Percentiles rank a stretch among this genome's conserved stretches.
Evolutionary conservation across 2,113 vertebrate species (phyloP).

Genomic region (Macaca nemestrina): DNA sequence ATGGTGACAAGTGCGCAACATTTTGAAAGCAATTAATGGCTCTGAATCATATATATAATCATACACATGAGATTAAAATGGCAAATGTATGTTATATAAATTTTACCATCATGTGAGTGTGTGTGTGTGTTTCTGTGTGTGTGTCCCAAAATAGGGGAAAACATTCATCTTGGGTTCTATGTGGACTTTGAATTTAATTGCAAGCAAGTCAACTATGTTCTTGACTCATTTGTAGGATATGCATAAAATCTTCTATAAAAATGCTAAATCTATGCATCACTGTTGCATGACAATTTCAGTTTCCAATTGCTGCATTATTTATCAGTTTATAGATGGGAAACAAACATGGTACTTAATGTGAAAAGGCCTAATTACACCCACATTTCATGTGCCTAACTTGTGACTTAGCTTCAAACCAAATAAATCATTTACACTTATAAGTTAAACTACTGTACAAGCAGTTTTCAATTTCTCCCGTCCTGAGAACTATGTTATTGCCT

Average conservation of each 20-base stretch:
- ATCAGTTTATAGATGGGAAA: constrained; percentile 14
- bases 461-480: not conserved
- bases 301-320: constrained; percentile 18
- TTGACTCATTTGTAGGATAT: not conserved
- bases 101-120: not conserved
- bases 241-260: not conserved
- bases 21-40: not conserved
- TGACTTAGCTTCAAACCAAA: constrained; percentile 5
- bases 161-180: not conserved
- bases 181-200: not conserved
- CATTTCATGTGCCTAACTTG: not conserved
- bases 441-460: not conserved
- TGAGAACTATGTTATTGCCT: not conserved
- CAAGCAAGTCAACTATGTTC: not conserved
- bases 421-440: not conserved
- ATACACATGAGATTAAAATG: not conserved
- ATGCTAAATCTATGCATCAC: not conserved
- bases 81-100: not conserved
- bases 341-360: not conserved
- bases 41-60: not conserved
- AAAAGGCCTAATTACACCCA: not conserved
- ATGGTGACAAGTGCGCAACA: not conserved
- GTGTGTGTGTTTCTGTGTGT: too few relatives aligned
- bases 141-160: not conserved
- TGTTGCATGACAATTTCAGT: not conserved